Evolutionary conservation across 2,797 vertebrate genomes (phyloP), one percentile per base, ranked within the genome.

Genomic region (Sebastes nivosus): DNA sequence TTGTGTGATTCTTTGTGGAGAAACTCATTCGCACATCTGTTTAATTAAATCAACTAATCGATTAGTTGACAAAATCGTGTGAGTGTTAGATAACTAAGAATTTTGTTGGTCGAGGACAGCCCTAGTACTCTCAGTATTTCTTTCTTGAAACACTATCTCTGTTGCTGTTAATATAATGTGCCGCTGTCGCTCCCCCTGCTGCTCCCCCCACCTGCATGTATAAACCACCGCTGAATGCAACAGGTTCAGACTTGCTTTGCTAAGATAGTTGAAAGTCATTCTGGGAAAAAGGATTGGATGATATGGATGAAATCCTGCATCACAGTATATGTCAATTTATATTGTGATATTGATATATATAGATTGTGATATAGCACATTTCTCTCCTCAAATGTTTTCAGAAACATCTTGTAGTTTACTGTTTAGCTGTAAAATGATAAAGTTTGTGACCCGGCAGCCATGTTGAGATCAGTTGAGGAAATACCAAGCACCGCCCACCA

Each of bases 221-320:
- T 61, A 83, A 85, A 84, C 80, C 81, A 78, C 50, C 0, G 18
- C 63, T 77, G 50, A 75, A 72, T 52, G 63, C 60, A 60, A 59
- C 90, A 84, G 38, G 92, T 79, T 83, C 52, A 75, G 79, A n/a
- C 88, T 79, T 0, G 84, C 77, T 72, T 18, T 58, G 61, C 36
- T 77, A 42, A 52, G 66, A 42, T 75, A 72, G 42, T 46, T 80
- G 22, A 88, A 82, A 81, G 54, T 77, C 25, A 61, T 86, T 88
- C 52, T 61, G 25, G 38, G 46, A 73, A 79, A 30, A n/a, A 69
- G 13, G 63, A 65, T 54, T 57, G 11, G 8, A 8, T 29, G 67
- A 69, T 67, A 10, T 61, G 29, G 52, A 52, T 64, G 2, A 84
- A 69, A 34, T 79, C 30, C 24, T 58, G 1, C 65, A 59, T 65